A percentile compares a stretch with the other conserved stretches of the same genome.
Conservation (phyloP, 2,888 invertebrate genomes). For the Leptopilina drosophilae region DNA sequence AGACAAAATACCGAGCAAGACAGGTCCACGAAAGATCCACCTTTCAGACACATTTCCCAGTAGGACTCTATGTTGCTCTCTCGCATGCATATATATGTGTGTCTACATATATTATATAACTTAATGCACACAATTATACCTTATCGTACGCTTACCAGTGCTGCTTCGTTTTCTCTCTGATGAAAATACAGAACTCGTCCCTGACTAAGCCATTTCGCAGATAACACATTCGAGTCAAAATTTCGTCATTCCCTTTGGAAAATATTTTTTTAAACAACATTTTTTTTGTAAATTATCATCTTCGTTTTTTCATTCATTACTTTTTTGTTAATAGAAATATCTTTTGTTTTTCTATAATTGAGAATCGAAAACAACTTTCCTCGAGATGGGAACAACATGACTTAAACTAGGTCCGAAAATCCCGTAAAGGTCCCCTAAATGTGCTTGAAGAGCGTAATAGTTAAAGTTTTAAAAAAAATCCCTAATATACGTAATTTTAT, state of each 20-base stretch:
- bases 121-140: constrained; percentile 44
- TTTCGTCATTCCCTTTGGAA: not conserved
- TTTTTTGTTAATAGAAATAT: no score
- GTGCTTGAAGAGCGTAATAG: no score
- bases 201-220: constrained; percentile 6
- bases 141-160: constrained; percentile 40
- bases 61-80: constrained; percentile 51
- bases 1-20: constrained; percentile 36
- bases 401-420: no score
- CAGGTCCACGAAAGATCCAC: constrained; percentile 53
- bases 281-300: not conserved
- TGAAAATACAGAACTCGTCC: constrained; percentile 14
- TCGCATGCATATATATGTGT: not conserved
- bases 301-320: not conserved
- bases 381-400: no score
- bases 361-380: no score
- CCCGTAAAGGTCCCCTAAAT: no score
- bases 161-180: constrained; percentile 12
- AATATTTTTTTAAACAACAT: not conserved
- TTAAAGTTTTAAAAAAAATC: no score
- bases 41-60: constrained; percentile 59
- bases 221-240: not conserved
- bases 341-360: no score
- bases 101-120: constrained; percentile 44
- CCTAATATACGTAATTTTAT: no score